A percentile compares a stretch with the other conserved stretches of the same genome.
These are phyloP conservation scores for Myotis findleyi DNA, from an alignment of 2,797 vertebrate genomes.

Conservation along the genomic window DNA sequence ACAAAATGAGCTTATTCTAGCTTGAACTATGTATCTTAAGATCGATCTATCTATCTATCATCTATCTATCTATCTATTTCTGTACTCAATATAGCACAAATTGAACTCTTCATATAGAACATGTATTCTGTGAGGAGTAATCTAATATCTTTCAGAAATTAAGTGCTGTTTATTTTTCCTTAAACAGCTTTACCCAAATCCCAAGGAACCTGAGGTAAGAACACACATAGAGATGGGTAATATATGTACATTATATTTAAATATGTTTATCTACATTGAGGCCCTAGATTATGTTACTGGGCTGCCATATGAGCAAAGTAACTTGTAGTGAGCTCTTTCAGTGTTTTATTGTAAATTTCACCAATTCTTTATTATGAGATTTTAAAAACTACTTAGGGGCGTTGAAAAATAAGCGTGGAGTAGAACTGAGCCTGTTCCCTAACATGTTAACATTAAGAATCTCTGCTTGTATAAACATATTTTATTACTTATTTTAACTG, in stretches of 20 bases:
- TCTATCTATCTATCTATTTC: not conserved
- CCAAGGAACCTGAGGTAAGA: slow-evolving; percentile 89
- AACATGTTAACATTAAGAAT: slow-evolving; percentile 28
- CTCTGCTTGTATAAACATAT: not conserved
- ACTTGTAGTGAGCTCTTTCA: not conserved
- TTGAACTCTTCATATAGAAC: slow-evolving; percentile 43
- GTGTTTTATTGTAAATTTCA: slow-evolving; percentile 52
- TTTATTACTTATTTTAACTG: slow-evolving; percentile 49
- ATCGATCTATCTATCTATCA: not conserved
- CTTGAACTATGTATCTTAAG: slow-evolving; percentile 12
- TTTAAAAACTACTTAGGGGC: not conserved
- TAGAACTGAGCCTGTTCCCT: not conserved
- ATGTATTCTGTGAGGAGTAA: slow-evolving; percentile 5
- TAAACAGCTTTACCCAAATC: slow-evolving; percentile 89
- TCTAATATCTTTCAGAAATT: slow-evolving; percentile 56
- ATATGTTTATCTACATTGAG: slow-evolving; percentile 50
- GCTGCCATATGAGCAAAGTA: not conserved
- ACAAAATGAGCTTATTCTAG: slow-evolving; percentile 4
- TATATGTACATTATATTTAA: slow-evolving; percentile 31
- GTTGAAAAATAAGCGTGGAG: not conserved
- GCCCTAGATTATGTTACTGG: slow-evolving; percentile 29
- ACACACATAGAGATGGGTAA: not conserved
- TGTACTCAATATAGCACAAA: slow-evolving; percentile 6
- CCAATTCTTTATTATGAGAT: not conserved
- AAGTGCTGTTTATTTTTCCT: slow-evolving; percentile 74